Evolutionary conservation across 1,140 invertebrate species (phyloP), one percentile per base, ranked within the genome.

Genomic region (Drosophila tsacasi): DNA sequence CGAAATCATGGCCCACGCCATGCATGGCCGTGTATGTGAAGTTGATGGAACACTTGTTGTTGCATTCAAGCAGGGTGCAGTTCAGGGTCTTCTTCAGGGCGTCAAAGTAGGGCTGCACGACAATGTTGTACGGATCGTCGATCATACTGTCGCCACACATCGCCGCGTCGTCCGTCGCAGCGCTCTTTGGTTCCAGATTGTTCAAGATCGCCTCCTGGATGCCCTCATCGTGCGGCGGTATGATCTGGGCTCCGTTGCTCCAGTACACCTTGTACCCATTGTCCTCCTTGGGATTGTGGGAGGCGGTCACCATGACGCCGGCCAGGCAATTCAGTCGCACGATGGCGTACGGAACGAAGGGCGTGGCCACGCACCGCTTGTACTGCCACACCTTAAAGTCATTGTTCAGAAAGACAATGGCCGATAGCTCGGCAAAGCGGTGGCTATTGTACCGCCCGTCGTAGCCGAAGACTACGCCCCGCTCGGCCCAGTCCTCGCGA

Each of bases 211-310:
- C 93, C 23, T 95, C 93, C 79, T 99, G 96, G 69, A 99, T 99
- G 50, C 95, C 95, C 91, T 96, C 96, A 93, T 99, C 99, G 81
- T 97, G 96, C 0, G 99, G 99, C 2, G 96, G 93, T 59, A 99
- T 97, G 50, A 99, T 99, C 95, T 99, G 99, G n/a, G 97, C 96
- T 2, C 98, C 98, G 93, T 99, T 99, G 23, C 94, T 94, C 96
- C 98, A 99, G 93, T 99, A 99, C 6, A 99, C 98, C 94, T 99
- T 99, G 92, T 99, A 99, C 6, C 99, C 99, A 94, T 99, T 99
- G 92, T 99, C 99, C 57, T 99, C 96, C 94, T 99, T 99, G 0
- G 99, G 99, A 94, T 99, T 99, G 83, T 99, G 99, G 0, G 98
- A 99, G 0, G 99, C 99, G 17, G 99, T 99, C 0, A 99, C 95